Evolutionary conservation across 2,888 invertebrate species (phyloP).

Genomic region (Pristionchus arcanus): DNA sequence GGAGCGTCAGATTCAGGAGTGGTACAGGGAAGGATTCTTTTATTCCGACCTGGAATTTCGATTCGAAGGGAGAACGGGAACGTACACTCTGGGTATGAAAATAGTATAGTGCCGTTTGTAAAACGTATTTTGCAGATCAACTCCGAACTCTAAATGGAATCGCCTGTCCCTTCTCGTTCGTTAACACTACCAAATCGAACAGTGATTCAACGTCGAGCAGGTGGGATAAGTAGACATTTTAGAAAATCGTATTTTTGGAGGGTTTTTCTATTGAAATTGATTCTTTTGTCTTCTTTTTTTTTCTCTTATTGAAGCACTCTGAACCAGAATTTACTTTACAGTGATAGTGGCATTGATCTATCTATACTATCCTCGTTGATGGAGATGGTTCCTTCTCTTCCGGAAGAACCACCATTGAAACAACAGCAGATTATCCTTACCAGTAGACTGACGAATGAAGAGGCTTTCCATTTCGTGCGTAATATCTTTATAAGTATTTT

Average conservation of each 20-base stretch:
- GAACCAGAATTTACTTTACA: neutral
- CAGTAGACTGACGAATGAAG: neutral
- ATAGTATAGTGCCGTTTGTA: neutral
- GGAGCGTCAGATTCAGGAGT: neutral
- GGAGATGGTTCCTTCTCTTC: neutral
- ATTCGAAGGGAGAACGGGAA: neutral
- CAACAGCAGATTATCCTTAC: neutral
- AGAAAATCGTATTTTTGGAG: too few species aligned
- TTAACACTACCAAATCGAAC: neutral
- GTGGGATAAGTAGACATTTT: neutral
- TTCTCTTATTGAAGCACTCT: neutral
- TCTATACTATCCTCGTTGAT: neutral
- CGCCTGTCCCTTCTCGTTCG: neutral
- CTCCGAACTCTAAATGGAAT: neutral
- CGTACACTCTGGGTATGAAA: neutral
- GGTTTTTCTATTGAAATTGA: too few species aligned
- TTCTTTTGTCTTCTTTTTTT: neutral
- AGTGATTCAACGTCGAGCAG: neutral
- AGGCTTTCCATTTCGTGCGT: neutral
- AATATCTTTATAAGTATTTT: neutral
- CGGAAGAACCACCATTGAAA: neutral
- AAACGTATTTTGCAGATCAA: neutral
- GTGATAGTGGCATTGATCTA: neutral
- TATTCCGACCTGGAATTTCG: conserved; percentile 14
- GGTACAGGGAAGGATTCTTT: conserved; percentile 11